Evolutionary conservation across 2,888 invertebrate species (phyloP).

Genomic region (Agriopis aurantiaria): DNA sequence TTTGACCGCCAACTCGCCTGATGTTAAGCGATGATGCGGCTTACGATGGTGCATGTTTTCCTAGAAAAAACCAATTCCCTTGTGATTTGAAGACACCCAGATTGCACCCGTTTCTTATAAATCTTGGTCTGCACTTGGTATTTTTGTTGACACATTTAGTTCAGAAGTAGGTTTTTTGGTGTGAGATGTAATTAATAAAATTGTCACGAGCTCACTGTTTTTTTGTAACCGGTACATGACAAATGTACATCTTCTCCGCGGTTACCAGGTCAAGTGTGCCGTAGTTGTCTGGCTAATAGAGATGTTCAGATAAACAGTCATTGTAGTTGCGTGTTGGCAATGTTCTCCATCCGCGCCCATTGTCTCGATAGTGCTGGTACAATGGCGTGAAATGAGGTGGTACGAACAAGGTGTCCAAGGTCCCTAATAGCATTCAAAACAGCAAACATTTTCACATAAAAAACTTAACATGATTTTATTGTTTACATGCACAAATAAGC

Average conservation of each 20-base stretch:
- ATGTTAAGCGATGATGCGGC: too few relatives aligned
- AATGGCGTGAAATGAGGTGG: neutral
- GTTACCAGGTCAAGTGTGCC: conserved; percentile 12
- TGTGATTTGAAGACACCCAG: too few relatives aligned
- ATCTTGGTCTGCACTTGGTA: too few relatives aligned
- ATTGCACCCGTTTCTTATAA: too few relatives aligned
- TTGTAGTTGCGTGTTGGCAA: conserved; percentile 7
- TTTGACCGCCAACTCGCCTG: too few relatives aligned
- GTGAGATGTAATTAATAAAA: too few relatives aligned
- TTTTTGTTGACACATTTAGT: too few relatives aligned
- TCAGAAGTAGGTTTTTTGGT: too few relatives aligned
- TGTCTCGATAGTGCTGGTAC: neutral
- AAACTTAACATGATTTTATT: neutral
- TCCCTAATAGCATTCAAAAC: neutral
- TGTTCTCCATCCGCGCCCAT: neutral
- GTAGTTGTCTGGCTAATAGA: conserved; percentile 3
- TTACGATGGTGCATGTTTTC: too few relatives aligned
- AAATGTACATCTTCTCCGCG: neutral
- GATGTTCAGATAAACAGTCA: conserved; percentile 4
- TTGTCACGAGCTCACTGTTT: too few relatives aligned
- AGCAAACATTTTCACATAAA: neutral
- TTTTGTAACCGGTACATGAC: neutral
- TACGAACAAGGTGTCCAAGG: neutral
- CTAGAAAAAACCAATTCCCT: too few relatives aligned
- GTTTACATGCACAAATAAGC: too few relatives aligned